phyloP scores from a whole-genome alignment of 2,113 vertebrate genomes.

The Malurus alboscapulatus region DNA sequence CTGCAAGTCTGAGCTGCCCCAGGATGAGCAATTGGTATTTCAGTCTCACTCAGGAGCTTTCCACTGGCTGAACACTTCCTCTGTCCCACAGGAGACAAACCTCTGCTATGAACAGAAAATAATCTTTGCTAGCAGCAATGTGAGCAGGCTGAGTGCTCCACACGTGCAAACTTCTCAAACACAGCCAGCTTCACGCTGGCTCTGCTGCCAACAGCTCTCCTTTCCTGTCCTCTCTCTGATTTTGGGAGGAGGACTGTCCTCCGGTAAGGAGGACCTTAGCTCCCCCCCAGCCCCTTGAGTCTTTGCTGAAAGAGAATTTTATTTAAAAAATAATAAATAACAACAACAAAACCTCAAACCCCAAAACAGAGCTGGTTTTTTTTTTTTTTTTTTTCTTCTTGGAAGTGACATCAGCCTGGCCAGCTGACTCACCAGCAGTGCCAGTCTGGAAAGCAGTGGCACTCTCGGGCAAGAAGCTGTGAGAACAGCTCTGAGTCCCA shows the following conservation, averaged over 20 bases:
- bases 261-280: background rate
- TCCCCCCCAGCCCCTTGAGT: background rate
- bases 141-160: background rate
- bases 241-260: background rate
- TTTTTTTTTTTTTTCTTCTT: background rate
- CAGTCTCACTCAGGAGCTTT: background rate
- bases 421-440: background rate
- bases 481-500: background rate
- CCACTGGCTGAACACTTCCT: background rate
- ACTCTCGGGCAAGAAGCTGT: rapidly evolving
- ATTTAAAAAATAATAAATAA: background rate
- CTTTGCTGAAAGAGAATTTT: background rate
- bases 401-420: background rate
- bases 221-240: background rate
- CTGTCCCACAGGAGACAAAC: background rate
- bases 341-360: background rate
- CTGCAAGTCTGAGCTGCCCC: background rate
- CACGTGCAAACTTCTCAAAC: background rate
- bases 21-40: rapidly evolving
- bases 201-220: background rate
- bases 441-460: background rate
- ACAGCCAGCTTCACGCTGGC: background rate
- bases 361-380: background rate
- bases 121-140: background rate
- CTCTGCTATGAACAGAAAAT: background rate